These are phyloP conservation scores for Asobara japonica DNA, from an alignment of 1,140 invertebrate species.

Conservation along the genomic window DNA sequence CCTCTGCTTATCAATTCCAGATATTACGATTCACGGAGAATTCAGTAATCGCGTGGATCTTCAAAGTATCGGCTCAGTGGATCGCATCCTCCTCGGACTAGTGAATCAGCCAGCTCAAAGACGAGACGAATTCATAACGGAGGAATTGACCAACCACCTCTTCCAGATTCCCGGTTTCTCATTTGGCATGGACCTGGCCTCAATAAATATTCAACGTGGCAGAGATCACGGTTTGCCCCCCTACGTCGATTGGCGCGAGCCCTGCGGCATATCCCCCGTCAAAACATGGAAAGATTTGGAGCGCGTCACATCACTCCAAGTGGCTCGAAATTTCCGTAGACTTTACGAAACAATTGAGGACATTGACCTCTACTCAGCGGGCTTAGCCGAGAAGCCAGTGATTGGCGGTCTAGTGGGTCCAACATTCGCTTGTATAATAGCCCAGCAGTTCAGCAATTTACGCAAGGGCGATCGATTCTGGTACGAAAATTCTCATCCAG, in stretches of 20 bases:
- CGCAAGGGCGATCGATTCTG: conserved; percentile 93
- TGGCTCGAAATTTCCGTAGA: conserved; percentile 71
- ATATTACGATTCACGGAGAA: conserved; percentile 82
- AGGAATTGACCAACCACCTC: conserved; percentile 86
- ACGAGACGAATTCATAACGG: conserved; percentile 83
- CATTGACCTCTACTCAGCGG: conserved; percentile 92
- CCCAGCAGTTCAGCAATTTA: conserved; percentile 89
- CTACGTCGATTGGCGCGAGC: conserved; percentile 83
- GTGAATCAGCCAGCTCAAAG: conserved; percentile 80
- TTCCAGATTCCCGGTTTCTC: conserved; percentile 79
- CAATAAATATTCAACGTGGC: conserved; percentile 88
- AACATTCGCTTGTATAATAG: conserved; percentile 96
- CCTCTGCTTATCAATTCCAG: conserved; percentile 64
- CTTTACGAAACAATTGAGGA: conserved; percentile 82
- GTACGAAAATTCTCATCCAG: conserved; percentile 83
- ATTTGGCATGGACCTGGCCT: conserved; percentile 89
- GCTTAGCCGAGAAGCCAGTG: conserved; percentile 83
- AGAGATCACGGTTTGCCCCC: conserved; percentile 90
- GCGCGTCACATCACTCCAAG: conserved; percentile 74
- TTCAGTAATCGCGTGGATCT: conserved; percentile 71
- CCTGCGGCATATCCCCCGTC: conserved; percentile 80
- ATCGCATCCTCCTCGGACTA: conserved; percentile 81
- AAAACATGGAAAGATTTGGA: conserved; percentile 81
- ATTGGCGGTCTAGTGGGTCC: conserved; percentile 89
- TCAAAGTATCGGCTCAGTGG: conserved; percentile 77